Evolutionary conservation across 2,797 vertebrate species (phyloP), one percentile per base, ranked within the genome.

Genomic region (Sebastes oblongus): DNA sequence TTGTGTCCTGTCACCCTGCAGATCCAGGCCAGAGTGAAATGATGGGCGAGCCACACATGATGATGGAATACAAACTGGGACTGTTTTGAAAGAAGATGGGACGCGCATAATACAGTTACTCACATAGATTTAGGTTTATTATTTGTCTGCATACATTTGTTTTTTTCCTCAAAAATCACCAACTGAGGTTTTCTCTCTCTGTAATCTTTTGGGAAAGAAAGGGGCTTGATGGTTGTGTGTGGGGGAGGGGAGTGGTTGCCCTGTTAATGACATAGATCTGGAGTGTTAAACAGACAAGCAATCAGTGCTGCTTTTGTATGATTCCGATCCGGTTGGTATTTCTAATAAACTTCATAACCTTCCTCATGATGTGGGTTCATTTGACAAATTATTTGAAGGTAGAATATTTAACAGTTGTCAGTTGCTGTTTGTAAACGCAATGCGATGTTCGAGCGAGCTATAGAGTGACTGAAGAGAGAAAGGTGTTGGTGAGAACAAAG

Each of bases 21-120:
- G 98, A 99, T 95, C 97, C 98, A 42, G 87, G 94, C 9, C 96
- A 97, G 84, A 97, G 96, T 88, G 98, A 99, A 90, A 55, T 97
- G 85, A 98, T 99, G 96, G 97, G 98, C 5, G 98, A 99, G 34
- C 98, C 98, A 14, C 98, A 99, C 90, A 85, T 96, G 75, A 98
- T 99, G 98, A 93, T 97, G 90, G 98, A 99, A 86, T 95, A 97
- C 91, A 98, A 97, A 87, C 93, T 98, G 4, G 97, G 98, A 76
- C 88, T 99, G 88, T 92, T 98, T 93, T 98, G 93, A 96, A 82
- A 66, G 66, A 80, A 78, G 27, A 67, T 16, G 36, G 36, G 18
- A 55, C 6, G 1, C 42, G 59, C 46, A 46, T 8, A 10, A 13
- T 11, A 32, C 58, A 55, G n/a, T 61, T 54, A 42, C 59, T 78